These are phyloP conservation scores for Pollenia labialis DNA, from an alignment of 2,888 invertebrate species.

Conservation along the genomic window DNA sequence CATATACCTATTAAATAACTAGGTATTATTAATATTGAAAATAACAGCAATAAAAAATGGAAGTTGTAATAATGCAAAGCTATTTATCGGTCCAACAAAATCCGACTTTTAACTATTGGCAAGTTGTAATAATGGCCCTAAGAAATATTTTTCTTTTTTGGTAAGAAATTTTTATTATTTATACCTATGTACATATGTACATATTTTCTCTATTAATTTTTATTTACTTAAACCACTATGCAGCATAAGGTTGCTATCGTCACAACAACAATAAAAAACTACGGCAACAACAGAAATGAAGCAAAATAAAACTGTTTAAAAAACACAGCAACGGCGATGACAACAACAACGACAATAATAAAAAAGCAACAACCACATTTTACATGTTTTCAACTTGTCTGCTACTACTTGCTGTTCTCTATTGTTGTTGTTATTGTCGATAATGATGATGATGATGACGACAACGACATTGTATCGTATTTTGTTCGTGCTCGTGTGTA, in stretches of 20 bases:
- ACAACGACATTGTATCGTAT: conserved; percentile 63
- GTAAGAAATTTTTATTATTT: too few species aligned
- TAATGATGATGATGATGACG: conserved; percentile 55
- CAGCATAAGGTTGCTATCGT: conserved; percentile 62
- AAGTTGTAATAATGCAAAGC: too few species aligned
- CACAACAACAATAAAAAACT: conserved; percentile 52
- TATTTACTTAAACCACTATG: conserved; percentile 25
- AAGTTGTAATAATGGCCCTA: too few species aligned
- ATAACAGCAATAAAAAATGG: too few species aligned
- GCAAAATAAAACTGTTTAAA: conserved; percentile 44
- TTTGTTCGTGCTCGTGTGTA: conserved; percentile 34
- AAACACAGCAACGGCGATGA: conserved; percentile 52
- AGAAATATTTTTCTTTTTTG: too few species aligned
- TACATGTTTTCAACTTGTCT: conserved; percentile 62
- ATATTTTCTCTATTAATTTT: neutral
- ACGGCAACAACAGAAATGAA: conserved; percentile 43
- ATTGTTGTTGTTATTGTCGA: conserved; percentile 53
- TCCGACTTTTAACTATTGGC: too few species aligned
- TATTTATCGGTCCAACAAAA: too few species aligned
- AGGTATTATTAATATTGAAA: too few species aligned
- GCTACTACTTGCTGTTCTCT: conserved; percentile 3
- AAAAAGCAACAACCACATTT: conserved; percentile 60
- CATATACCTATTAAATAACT: too few species aligned
- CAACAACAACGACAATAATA: conserved; percentile 56
- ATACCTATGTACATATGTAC: too few species aligned